Conservation (phyloP, 2,113 vertebrate genomes). For the Hypomesus transpacificus region DNA sequence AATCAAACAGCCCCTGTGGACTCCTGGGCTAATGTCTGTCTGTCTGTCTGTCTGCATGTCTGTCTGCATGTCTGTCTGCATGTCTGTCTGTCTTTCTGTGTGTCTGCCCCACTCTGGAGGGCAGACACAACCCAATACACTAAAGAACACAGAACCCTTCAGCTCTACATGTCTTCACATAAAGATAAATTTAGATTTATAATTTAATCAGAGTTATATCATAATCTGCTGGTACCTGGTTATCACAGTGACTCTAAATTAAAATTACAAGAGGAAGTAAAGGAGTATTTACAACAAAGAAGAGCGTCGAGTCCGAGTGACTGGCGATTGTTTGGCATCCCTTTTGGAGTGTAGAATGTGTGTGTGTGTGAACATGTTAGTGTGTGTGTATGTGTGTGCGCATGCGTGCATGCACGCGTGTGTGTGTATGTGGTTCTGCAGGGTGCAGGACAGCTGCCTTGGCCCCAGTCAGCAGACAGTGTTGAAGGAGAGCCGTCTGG, state of each 20-base stretch:
- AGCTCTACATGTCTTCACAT: conserved; percentile 70
- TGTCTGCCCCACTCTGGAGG: conserved; percentile 47
- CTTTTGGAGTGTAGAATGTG: conserved; percentile 29
- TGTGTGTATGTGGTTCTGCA: conserved; percentile 26
- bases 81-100: conserved; percentile 49
- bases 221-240: conserved; percentile 78
- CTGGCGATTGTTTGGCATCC: conserved; percentile 54
- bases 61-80: conserved; percentile 33
- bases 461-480: conserved; percentile 44
- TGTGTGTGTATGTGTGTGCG: conserved; percentile 22
- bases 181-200: conserved; percentile 63
- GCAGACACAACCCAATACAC: conserved; percentile 53
- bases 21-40: conserved; percentile 30
- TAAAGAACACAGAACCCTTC: conserved; percentile 59
- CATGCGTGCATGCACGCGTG: background rate
- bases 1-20: conserved; percentile 49
- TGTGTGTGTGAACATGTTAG: conserved; percentile 18
- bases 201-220: conserved; percentile 71
- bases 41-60: conserved; percentile 27
- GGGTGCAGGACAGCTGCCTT: conserved; percentile 54
- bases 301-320: conserved; percentile 45
- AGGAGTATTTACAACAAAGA: conserved; percentile 63
- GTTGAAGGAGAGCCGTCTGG: conserved; percentile 39
- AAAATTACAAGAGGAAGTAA: conserved; percentile 62
- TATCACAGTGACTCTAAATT: conserved; percentile 79